phyloP scores from a whole-genome alignment of 2,888 invertebrate genomes.

The Melieria picta region DNA sequence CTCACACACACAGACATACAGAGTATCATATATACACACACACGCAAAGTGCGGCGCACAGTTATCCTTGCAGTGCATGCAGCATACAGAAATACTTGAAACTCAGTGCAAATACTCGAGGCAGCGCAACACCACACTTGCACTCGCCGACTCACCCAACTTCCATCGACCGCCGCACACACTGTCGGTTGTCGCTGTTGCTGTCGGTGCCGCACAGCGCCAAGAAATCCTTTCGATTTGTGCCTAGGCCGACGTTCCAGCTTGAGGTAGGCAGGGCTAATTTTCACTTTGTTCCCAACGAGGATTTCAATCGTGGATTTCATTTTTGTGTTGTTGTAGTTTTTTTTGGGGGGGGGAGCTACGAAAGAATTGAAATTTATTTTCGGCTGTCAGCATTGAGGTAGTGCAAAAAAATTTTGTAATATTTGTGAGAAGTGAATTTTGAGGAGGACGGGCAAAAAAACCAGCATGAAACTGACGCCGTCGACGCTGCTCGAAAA shows the following conservation, averaged over 20 bases:
- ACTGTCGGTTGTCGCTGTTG: too few relatives aligned
- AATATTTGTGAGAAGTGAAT: not conserved
- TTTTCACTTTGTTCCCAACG: conserved; percentile 46
- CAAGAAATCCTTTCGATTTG: conserved; percentile 14
- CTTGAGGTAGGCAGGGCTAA: conserved; percentile 46
- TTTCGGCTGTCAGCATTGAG: conserved; percentile 39
- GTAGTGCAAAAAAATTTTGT: conserved; percentile 11
- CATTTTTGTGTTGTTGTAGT: not conserved
- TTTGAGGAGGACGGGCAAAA: not conserved
- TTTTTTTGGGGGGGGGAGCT: too few relatives aligned
- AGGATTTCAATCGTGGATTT: conserved; percentile 18
- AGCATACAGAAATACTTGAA: not conserved
- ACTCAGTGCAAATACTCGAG: conserved; percentile 20
- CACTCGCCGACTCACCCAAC: not conserved
- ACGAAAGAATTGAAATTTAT: conserved; percentile 2
- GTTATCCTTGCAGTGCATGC: not conserved
- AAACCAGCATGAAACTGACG: conserved; percentile 18
- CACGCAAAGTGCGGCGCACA: not conserved
- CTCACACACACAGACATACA: not conserved
- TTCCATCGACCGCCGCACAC: too few relatives aligned
- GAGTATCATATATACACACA: not conserved
- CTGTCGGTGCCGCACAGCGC: not conserved
- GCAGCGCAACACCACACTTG: not conserved
- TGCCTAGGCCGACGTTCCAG: not conserved
- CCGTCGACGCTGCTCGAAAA: conserved; percentile 43